phyloP scores from a whole-genome alignment of 2,888 invertebrate genomes.

The Auanema freiburgensis region DNA sequence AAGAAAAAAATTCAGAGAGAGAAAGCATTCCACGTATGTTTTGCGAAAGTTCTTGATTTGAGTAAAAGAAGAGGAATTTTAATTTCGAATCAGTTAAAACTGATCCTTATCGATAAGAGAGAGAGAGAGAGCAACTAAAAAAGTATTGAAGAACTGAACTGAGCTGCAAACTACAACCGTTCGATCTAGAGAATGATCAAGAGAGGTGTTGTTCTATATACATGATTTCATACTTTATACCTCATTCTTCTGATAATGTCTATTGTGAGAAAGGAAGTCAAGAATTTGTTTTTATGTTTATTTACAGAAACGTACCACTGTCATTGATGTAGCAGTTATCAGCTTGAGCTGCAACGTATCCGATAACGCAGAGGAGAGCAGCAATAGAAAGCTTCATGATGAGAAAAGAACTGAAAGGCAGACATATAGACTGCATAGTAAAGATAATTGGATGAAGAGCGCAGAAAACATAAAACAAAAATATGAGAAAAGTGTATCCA shows the following conservation, averaged over 20 bases:
- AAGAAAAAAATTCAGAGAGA: conserved; percentile 1
- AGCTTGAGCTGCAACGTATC: conserved; percentile 34
- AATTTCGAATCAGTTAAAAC: neutral
- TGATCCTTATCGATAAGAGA: neutral
- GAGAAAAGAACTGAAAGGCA: no score
- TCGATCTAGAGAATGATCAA: neutral
- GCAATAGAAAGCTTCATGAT: conserved; percentile 15
- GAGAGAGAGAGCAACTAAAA: conserved; percentile 5
- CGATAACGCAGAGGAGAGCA: conserved; percentile 27
- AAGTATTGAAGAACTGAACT: no score
- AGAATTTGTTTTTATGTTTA: neutral
- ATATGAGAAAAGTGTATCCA: no score
- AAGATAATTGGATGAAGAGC: conserved; percentile 12
- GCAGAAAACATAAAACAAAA: conserved; percentile 10
- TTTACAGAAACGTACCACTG: conserved; percentile 38
- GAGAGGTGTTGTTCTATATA: no score
- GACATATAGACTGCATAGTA: no score
- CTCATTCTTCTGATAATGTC: no score
- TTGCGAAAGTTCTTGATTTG: neutral
- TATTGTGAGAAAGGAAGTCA: neutral
- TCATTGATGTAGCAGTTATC: conserved; percentile 60
- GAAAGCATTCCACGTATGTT: neutral
- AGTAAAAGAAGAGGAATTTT: neutral
- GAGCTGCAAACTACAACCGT: neutral
- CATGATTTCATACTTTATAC: no score